phyloP scores from a whole-genome alignment of 1,140 invertebrate genomes.

The Macrostomum lignano region DNA sequence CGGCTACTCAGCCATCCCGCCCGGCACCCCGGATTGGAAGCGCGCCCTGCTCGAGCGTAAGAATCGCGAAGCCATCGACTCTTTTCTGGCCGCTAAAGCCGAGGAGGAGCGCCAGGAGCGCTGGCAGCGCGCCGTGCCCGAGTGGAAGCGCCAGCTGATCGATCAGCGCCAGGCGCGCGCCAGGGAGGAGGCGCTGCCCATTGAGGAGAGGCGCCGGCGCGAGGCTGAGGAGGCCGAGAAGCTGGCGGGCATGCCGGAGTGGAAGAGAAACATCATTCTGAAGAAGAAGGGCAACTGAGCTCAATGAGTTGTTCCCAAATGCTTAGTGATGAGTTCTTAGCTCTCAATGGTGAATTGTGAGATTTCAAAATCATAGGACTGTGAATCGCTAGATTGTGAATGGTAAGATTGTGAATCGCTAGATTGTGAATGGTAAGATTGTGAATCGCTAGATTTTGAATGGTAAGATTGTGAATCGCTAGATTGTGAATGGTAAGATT shows the following conservation, averaged over 20 bases:
- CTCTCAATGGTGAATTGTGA: too few relatives aligned
- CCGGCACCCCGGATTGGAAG: slow-evolving; percentile 6
- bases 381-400: too few relatives aligned
- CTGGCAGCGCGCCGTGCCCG: slow-evolving; percentile 7
- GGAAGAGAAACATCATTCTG: slow-evolving; percentile 6
- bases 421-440: too few relatives aligned
- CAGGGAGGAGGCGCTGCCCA: slow-evolving; percentile 3
- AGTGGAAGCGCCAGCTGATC: slow-evolving; percentile 7
- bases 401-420: too few relatives aligned
- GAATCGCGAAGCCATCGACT: slow-evolving; percentile 6
- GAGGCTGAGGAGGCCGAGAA: slow-evolving; percentile 1
- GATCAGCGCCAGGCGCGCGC: slow-evolving; percentile 6
- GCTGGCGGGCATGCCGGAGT: slow-evolving; percentile 7
- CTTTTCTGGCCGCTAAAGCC: not conserved
- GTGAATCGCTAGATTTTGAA: too few relatives aligned
- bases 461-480: too few relatives aligned
- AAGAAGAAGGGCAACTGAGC: slow-evolving; percentile 7
- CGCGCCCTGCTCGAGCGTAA: slow-evolving; percentile 6
- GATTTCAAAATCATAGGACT: too few relatives aligned
- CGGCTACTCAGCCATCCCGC: slow-evolving; percentile 5
- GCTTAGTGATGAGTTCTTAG: too few relatives aligned
- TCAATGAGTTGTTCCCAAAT: too few relatives aligned
- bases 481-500: too few relatives aligned
- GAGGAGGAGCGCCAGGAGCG: slow-evolving; percentile 7
- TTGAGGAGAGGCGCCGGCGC: not conserved